A percentile compares a stretch with the other conserved stretches of the same genome.
These are phyloP conservation scores for Drosophila austrosaltans DNA, from an alignment of 2,888 invertebrate species.

Conservation along the genomic window DNA sequence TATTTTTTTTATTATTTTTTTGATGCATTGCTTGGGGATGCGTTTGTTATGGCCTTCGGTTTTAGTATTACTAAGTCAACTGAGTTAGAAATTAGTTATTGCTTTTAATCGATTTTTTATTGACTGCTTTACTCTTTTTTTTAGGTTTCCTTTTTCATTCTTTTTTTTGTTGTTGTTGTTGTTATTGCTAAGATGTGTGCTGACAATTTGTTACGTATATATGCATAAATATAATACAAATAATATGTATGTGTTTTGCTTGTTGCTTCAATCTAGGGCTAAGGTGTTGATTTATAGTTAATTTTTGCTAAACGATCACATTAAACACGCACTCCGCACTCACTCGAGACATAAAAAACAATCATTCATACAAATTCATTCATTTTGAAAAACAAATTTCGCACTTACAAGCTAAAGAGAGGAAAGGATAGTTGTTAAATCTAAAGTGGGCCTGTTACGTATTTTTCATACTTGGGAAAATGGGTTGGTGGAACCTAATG, in stretches of 20 bases:
- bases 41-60: slow-evolving; percentile 37
- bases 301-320: slow-evolving; percentile 79
- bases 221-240: slow-evolving; percentile 46
- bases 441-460: slow-evolving; percentile 57
- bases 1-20: not conserved
- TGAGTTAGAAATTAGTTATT: slow-evolving; percentile 63
- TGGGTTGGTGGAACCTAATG: not conserved
- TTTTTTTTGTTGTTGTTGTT: slow-evolving; percentile 45
- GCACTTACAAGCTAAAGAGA: slow-evolving; percentile 51
- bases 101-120: slow-evolving; percentile 25
- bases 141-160: slow-evolving; percentile 6
- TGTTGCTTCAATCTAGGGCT: slow-evolving; percentile 55
- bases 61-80: slow-evolving; percentile 35
- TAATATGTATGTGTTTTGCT: slow-evolving; percentile 47
- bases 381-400: slow-evolving; percentile 59
- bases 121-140: not conserved
- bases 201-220: slow-evolving; percentile 41
- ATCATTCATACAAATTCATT: slow-evolving; percentile 37
- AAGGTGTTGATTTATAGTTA: slow-evolving; percentile 69
- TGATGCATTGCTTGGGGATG: slow-evolving; percentile 41
- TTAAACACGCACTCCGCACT: slow-evolving; percentile 50
- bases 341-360: slow-evolving; percentile 30
- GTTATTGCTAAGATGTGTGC: slow-evolving; percentile 43
- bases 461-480: slow-evolving; percentile 31
- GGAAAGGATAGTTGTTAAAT: slow-evolving; percentile 50